These are phyloP conservation scores for Prosopocoilus inquinatus DNA, from an alignment of 2,888 invertebrate species.

Conservation along the genomic window DNA sequence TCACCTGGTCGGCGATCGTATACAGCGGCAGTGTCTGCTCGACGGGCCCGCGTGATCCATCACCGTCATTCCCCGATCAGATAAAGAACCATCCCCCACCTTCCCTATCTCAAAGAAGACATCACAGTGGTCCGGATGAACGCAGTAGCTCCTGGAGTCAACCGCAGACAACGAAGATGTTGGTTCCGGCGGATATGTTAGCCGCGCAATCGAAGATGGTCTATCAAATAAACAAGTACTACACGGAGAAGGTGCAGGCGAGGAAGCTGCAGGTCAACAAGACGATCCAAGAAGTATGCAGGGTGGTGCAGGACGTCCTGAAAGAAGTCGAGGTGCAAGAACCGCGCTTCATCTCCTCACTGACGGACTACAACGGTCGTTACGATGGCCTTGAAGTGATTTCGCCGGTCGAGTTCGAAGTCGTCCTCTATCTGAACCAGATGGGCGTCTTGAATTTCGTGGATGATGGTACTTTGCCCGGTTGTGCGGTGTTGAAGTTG, in stretches of 20 bases:
- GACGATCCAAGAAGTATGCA: conserved; percentile 84
- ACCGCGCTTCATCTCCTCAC: conserved; percentile 87
- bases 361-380: conserved; percentile 84
- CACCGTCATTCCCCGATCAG: conserved; percentile 34
- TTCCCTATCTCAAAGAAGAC: conserved; percentile 29
- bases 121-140: conserved; percentile 33
- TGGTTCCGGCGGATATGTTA: conserved; percentile 91
- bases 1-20: conserved; percentile 24
- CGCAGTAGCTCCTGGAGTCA: conserved; percentile 31
- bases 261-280: conserved; percentile 84
- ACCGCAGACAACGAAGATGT: conserved; percentile 60
- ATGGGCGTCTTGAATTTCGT: conserved; percentile 98
- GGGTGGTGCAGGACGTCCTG: conserved; percentile 90
- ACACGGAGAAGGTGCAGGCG: conserved; percentile 85
- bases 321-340: conserved; percentile 95
- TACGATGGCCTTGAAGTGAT: conserved; percentile 93
- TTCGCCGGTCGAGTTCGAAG: conserved; percentile 91
- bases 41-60: conserved; percentile 41
- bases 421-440: conserved; percentile 91
- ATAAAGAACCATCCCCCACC: conserved; percentile 32
- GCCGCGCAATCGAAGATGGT: conserved; percentile 92
- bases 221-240: conserved; percentile 93
- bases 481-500: conserved; percentile 92
- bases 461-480: conserved; percentile 89
- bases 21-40: conserved; percentile 39